phyloP scores from a whole-genome alignment of 2,888 invertebrate species.

The Monopis laevigella region DNA sequence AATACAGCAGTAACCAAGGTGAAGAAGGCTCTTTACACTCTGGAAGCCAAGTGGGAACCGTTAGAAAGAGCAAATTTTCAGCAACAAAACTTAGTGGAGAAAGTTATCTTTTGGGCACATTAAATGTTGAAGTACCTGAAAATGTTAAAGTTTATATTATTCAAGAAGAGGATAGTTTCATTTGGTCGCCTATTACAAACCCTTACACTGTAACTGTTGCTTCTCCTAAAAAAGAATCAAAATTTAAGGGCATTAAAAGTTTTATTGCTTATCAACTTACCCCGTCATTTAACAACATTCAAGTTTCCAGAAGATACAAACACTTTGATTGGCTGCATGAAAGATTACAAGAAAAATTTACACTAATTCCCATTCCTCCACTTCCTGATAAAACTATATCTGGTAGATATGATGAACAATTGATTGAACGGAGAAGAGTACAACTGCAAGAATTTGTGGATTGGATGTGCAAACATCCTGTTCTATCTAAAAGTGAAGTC shows the following conservation, averaged over 20 bases:
- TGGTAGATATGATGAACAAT: constrained; percentile 95
- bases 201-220: constrained; percentile 88
- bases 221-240: constrained; percentile 97
- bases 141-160: constrained; percentile 77
- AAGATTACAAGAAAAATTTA: constrained; percentile 91
- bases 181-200: constrained; percentile 79
- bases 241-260: constrained; percentile 96
- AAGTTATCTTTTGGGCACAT: constrained; percentile 84
- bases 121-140: constrained; percentile 74
- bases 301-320: constrained; percentile 95
- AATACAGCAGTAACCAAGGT: constrained; percentile 42
- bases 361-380: constrained; percentile 94
- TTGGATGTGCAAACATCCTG: constrained; percentile 96
- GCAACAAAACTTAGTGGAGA: constrained; percentile 91
- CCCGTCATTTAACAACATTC: constrained; percentile 92
- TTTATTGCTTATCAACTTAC: constrained; percentile 97
- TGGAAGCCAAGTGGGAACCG: constrained; percentile 69
- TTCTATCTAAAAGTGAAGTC: constrained; percentile 89
- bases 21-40: constrained; percentile 66
- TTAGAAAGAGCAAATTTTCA: constrained; percentile 84
- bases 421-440: constrained; percentile 93
- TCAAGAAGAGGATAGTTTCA: constrained; percentile 76
- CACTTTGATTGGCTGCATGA: constrained; percentile 99
- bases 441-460: constrained; percentile 97
- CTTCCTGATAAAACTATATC: constrained; percentile 98